These are phyloP conservation scores for Neolamprologus cancellatus DNA, from an alignment of 2,113 vertebrate genomes.

Conservation along the genomic window DNA sequence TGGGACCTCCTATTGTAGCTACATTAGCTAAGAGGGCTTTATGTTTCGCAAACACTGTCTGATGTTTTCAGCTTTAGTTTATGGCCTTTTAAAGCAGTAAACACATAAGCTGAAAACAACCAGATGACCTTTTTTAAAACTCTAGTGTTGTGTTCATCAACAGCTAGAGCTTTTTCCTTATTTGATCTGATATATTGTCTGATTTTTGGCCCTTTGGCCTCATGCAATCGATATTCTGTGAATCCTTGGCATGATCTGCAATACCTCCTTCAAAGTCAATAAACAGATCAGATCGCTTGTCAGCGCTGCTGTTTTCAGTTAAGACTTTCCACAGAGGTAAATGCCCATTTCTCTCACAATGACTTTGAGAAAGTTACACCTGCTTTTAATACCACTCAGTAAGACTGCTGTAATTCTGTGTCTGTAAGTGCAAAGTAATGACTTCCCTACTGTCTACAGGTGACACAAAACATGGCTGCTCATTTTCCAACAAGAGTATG, in stretches of 20 bases:
- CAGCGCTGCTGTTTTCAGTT: neutral
- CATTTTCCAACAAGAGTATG: neutral
- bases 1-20: neutral
- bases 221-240: neutral
- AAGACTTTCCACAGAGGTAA: neutral
- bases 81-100: neutral
- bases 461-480: neutral
- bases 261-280: neutral
- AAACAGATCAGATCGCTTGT: neutral
- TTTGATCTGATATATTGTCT: neutral
- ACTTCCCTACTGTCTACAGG: neutral
- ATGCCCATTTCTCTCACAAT: neutral
- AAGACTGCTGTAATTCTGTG: neutral
- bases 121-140: neutral
- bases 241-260: neutral
- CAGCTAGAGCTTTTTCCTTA: neutral
- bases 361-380: neutral
- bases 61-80: neutral
- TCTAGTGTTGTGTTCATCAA: neutral
- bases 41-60: neutral
- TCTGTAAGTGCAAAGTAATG: neutral
- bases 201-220: neutral
- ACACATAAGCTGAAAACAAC: neutral
- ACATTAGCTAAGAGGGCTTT: neutral
- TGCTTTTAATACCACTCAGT: neutral